Percentiles rank a stretch among this genome's conserved stretches.
These are phyloP conservation scores for Parazoanthus swiftii DNA, from an alignment of 92 coral and sea anemone genomes.

Conservation along the genomic window DNA sequence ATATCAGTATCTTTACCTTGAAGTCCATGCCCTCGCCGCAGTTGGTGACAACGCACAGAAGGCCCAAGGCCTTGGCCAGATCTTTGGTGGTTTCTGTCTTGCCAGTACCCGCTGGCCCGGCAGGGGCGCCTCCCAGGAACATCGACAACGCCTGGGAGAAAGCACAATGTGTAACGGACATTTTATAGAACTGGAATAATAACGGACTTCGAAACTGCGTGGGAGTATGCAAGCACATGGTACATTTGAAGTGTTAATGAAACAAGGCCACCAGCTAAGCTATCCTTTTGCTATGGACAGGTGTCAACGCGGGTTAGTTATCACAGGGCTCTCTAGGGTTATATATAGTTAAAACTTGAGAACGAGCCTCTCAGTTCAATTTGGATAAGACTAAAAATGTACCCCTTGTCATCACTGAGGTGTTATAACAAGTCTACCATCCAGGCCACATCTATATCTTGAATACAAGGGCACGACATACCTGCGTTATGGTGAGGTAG, in stretches of 20 bases:
- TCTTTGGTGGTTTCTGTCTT: constrained; percentile 97
- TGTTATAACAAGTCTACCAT: background rate
- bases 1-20: constrained; percentile 61
- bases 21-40: constrained; percentile 99
- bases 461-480: constrained; percentile 21
- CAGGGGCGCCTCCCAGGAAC: constrained; percentile 98
- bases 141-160: constrained; percentile 85
- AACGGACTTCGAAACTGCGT: constrained; percentile 95
- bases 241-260: background rate
- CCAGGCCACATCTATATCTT: background rate
- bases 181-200: background rate
- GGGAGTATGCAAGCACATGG: background rate
- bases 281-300: too few relatives aligned
- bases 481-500: constrained; percentile 97
- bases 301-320: too few relatives aligned
- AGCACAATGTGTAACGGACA: background rate
- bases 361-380: too few relatives aligned
- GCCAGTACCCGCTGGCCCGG: constrained; percentile 98
- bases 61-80: constrained; percentile 95
- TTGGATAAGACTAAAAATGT: too few relatives aligned
- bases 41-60: constrained; percentile 96
- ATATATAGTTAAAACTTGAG: too few relatives aligned
- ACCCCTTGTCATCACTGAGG: too few relatives aligned
- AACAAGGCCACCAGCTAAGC: background rate
- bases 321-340: too few relatives aligned